Evolutionary conservation across 2,797 vertebrate species (phyloP).

Genomic region (Aratinga solstitialis): DNA sequence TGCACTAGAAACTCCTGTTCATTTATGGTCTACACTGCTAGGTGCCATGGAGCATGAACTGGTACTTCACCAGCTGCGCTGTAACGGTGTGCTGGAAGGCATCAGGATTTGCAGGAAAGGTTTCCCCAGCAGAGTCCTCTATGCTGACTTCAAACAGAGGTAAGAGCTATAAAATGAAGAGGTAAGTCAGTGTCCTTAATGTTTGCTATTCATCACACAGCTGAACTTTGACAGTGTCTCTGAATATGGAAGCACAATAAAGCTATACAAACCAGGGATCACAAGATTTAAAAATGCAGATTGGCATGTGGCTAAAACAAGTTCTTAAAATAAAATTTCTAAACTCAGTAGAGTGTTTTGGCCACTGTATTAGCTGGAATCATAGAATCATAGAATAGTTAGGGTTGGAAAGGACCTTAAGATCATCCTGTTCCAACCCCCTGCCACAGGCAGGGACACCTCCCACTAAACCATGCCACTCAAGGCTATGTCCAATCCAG

Average conservation of each 20-base stretch:
- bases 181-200: not conserved
- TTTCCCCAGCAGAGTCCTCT: conserved; percentile 83
- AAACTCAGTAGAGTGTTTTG: not conserved
- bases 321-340: not conserved
- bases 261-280: not conserved
- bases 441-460: no score
- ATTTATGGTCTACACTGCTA: not conserved
- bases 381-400: no score
- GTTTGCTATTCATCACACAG: not conserved
- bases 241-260: not conserved
- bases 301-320: not conserved
- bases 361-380: no score
- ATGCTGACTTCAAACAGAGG: conserved; percentile 15
- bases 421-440: no score
- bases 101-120: conserved; percentile 87
- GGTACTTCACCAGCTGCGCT: not conserved
- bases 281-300: not conserved
- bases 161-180: not conserved
- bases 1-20: not conserved
- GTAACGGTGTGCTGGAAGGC: not conserved
- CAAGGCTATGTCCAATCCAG: no score
- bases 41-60: conserved; percentile 21
- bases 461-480: no score
- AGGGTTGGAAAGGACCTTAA: no score
- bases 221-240: not conserved